A percentile compares a stretch with the other conserved stretches of the same genome.
These are phyloP conservation scores for Trachelipus rathkii DNA, from an alignment of 1,140 invertebrate genomes.

Conservation along the genomic window DNA sequence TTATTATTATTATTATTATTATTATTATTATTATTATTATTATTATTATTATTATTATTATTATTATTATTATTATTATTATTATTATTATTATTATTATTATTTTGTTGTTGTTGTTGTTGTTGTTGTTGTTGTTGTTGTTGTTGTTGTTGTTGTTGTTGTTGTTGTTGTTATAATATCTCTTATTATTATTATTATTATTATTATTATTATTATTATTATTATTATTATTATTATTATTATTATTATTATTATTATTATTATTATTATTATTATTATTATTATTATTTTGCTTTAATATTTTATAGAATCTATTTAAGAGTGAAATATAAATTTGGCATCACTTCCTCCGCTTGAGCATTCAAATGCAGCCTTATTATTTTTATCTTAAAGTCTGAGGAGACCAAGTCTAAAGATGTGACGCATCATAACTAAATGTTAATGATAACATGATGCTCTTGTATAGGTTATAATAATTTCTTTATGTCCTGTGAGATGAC, in stretches of 20 bases:
- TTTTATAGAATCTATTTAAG: background rate
- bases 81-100: no score
- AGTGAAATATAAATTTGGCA: background rate
- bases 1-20: conserved; percentile 10
- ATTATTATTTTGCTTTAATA: background rate
- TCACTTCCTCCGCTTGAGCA: background rate
- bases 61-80: no score
- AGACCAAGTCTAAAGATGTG: no score
- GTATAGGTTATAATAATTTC: no score
- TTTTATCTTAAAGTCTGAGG: no score
- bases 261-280: background rate
- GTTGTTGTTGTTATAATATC: background rate
- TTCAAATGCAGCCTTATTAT: no score
- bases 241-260: no score
- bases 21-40: background rate
- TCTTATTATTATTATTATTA: background rate
- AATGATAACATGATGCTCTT: no score
- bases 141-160: background rate
- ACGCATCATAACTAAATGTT: no score
- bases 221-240: background rate
- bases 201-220: background rate
- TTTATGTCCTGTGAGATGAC: no score
- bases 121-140: background rate
- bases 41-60: no score
- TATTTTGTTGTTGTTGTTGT: background rate